phyloP scores from a whole-genome alignment of 1,140 invertebrate species.

The Conus betulinus region DNA sequence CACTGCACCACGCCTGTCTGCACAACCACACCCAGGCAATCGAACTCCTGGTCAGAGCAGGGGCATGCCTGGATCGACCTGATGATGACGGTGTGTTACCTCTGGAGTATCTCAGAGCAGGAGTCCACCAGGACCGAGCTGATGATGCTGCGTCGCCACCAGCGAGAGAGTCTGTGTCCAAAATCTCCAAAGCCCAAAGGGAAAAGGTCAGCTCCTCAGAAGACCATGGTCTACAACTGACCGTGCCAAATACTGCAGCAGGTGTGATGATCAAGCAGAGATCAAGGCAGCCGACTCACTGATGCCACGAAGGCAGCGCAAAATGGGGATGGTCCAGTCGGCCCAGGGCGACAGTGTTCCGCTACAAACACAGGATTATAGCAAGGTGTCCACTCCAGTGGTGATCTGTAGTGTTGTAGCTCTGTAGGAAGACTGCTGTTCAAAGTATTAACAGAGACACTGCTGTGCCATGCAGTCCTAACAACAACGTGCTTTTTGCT shows the following conservation, averaged over 20 bases:
- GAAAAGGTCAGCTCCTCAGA: neutral
- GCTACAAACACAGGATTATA: neutral
- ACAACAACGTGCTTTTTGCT: no score
- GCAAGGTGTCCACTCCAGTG: neutral
- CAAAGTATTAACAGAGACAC: neutral
- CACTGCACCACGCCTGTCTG: conserved; percentile 61
- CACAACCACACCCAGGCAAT: conserved; percentile 48
- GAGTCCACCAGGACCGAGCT: neutral
- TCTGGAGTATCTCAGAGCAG: conserved; percentile 46
- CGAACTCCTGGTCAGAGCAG: conserved; percentile 51
- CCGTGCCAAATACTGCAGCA: neutral
- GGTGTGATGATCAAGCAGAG: neutral
- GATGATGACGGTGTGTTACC: conserved; percentile 61
- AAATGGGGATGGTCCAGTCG: neutral
- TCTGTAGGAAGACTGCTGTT: neutral
- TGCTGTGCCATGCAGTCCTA: neutral
- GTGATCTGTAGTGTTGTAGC: neutral
- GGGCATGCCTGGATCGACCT: conserved; percentile 47
- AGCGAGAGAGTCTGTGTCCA: no score
- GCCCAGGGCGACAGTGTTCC: neutral
- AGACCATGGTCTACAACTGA: neutral
- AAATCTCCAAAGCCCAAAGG: no score
- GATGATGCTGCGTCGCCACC: no score
- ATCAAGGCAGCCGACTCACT: neutral
- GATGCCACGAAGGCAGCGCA: neutral